phyloP scores from a whole-genome alignment of 2,797 vertebrate species.

The Pangasius sanitwongsei region DNA sequence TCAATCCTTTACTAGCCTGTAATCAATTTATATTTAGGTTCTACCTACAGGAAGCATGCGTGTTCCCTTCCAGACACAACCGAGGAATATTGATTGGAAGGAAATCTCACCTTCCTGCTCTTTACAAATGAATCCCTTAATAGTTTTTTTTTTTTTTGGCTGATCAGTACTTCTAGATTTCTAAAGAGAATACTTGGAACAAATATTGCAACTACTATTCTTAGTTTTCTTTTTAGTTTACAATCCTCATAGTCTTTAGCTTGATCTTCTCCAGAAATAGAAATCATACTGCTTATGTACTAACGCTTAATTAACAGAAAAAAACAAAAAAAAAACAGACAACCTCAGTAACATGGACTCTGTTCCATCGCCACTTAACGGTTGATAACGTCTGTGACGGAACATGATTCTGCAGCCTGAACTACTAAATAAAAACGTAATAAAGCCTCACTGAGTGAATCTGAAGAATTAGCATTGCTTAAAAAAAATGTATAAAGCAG shows the following conservation, averaged over 20 bases:
- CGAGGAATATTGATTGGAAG: neutral
- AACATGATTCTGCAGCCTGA: neutral
- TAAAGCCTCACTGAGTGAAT: neutral
- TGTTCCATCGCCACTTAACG: too few relatives aligned
- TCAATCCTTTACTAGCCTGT: neutral
- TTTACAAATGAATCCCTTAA: neutral
- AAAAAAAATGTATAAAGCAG: neutral
- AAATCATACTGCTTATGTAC: neutral
- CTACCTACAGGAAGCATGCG: neutral
- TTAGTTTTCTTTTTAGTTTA: neutral
- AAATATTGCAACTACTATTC: neutral
- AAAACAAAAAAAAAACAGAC: neutral
- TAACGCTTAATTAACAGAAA: neutral
- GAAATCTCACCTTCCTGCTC: neutral
- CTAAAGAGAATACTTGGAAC: neutral
- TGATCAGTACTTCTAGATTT: neutral
- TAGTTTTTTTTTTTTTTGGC: neutral
- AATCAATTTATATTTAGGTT: neutral
- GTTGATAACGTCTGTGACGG: too few relatives aligned
- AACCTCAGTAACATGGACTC: neutral
- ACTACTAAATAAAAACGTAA: neutral
- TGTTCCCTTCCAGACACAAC: neutral
- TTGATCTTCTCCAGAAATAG: neutral
- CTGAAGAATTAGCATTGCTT: neutral
- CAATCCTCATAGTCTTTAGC: neutral